phyloP scores from a whole-genome alignment of 2,797 vertebrate species.

The Selene dorsalis region DNA sequence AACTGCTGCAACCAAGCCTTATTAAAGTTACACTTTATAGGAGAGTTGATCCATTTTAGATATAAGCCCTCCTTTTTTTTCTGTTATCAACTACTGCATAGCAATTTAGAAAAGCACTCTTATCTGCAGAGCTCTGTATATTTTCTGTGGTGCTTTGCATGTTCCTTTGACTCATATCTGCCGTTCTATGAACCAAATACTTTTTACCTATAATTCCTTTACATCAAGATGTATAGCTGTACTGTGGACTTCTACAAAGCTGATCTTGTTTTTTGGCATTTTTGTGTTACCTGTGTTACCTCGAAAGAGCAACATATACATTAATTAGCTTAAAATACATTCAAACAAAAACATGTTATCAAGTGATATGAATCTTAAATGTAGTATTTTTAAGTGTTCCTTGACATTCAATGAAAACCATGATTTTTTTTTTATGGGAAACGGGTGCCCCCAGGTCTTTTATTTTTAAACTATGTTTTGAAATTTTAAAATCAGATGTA shows the following conservation, averaged over 20 bases:
- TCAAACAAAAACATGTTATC: background rate
- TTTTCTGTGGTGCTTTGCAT: background rate
- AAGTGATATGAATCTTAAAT: background rate
- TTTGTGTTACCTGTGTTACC: too few species aligned
- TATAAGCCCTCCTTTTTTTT: background rate
- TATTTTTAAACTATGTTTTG: background rate
- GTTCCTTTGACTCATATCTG: background rate
- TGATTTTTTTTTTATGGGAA: background rate
- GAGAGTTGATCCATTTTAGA: background rate
- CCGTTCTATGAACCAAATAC: background rate
- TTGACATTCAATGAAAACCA: background rate
- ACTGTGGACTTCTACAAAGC: background rate
- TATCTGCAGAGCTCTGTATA: background rate
- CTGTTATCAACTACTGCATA: background rate
- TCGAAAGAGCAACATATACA: too few species aligned
- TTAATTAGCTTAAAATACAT: background rate
- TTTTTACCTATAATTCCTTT: background rate
- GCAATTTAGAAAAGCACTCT: background rate
- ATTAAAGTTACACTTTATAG: background rate
- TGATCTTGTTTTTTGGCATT: too few species aligned
- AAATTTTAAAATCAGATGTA: background rate
- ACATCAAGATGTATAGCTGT: background rate
- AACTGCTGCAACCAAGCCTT: constrained; percentile 19
- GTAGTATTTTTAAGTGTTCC: background rate
- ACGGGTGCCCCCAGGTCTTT: background rate